Evolutionary conservation across 2,888 invertebrate species (phyloP).

Genomic region (Miltochrista miniata): DNA sequence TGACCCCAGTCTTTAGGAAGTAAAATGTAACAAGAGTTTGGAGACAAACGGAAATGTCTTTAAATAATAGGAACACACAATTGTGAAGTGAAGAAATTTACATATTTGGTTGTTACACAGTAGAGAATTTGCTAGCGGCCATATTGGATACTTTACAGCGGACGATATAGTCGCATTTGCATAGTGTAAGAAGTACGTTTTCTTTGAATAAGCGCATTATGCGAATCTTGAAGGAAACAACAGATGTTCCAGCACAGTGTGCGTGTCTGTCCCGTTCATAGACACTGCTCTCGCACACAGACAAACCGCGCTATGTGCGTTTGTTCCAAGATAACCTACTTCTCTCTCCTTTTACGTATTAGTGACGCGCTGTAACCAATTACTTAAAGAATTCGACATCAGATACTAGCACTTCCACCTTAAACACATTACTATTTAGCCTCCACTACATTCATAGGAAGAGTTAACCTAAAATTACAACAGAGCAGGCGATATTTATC

Average conservation of each 20-base stretch:
- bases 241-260: no score
- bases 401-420: slow-evolving; percentile 50
- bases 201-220: no score
- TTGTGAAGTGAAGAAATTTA: slow-evolving; percentile 51
- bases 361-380: slow-evolving; percentile 39
- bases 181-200: no score
- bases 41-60: slow-evolving; percentile 66
- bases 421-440: slow-evolving; percentile 59
- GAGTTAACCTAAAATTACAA: slow-evolving; percentile 60
- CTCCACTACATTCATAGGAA: slow-evolving; percentile 64
- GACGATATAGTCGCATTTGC: no score
- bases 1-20: slow-evolving; percentile 77
- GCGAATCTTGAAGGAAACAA: no score
- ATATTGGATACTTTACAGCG: slow-evolving; percentile 38
- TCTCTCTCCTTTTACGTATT: no score
- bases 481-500: slow-evolving; percentile 1
- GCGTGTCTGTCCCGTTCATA: no score
- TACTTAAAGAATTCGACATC: slow-evolving; percentile 23
- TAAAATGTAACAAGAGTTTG: slow-evolving; percentile 58
- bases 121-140: slow-evolving; percentile 43
- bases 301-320: no score
- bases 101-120: slow-evolving; percentile 65
- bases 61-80: slow-evolving; percentile 73
- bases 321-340: no score
- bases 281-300: no score